These are phyloP conservation scores for Octonoba sinensis DNA, from an alignment of 2,888 invertebrate species.

Conservation along the genomic window DNA sequence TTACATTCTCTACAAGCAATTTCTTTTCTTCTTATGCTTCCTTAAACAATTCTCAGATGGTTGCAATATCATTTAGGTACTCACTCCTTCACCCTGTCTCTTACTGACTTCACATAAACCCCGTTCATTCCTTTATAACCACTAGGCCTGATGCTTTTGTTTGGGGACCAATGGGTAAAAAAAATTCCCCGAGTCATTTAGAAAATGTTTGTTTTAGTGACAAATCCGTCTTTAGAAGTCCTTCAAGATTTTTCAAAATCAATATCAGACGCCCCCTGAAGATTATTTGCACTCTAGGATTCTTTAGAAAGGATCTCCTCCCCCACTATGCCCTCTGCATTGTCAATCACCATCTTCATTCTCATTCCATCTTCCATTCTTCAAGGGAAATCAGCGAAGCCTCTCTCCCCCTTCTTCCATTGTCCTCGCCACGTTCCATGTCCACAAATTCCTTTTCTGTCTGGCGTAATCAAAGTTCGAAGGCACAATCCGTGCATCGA, in stretches of 20 bases:
- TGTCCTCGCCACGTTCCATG: constrained; percentile 1
- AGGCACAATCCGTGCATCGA: constrained; percentile 4
- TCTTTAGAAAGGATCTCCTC: background rate
- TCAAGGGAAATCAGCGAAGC: constrained; percentile 15
- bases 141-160: background rate
- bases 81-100: no score
- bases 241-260: background rate
- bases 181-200: background rate
- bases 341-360: background rate
- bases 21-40: no score
- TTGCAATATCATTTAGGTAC: no score
- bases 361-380: background rate
- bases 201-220: background rate
- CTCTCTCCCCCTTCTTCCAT: background rate
- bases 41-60: no score
- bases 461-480: constrained; percentile 41
- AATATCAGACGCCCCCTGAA: background rate
- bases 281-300: no score
- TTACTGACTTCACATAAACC: no score
- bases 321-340: background rate
- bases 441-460: constrained; percentile 41
- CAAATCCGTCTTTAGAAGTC: background rate
- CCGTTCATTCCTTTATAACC: background rate
- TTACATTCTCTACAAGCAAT: no score
- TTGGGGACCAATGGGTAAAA: background rate